phyloP scores from a whole-genome alignment of 53 echinoderm and acorn worm species.

The Mesocentrotus franciscanus region DNA sequence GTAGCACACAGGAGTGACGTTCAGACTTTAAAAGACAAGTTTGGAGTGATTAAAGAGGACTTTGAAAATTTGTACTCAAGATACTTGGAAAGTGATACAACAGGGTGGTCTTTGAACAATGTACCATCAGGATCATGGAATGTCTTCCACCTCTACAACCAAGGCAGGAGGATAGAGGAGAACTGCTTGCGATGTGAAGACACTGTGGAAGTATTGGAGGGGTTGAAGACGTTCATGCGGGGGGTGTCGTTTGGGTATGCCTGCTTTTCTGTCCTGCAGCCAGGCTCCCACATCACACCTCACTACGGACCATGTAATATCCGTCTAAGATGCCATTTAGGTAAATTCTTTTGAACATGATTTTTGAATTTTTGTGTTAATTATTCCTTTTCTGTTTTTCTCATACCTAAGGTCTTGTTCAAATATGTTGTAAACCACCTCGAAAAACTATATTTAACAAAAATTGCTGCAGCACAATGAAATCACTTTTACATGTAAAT shows the following conservation, averaged over 20 bases:
- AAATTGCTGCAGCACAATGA: too few relatives aligned
- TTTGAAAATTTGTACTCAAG: slow-evolving; percentile 64
- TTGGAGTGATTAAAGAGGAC: slow-evolving; percentile 53
- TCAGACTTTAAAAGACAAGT: not conserved
- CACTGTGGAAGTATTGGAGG: slow-evolving; percentile 71
- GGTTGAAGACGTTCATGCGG: slow-evolving; percentile 59
- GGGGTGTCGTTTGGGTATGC: slow-evolving; percentile 90
- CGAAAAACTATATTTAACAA: too few relatives aligned
- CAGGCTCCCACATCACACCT: slow-evolving; percentile 86
- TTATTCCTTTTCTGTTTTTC: not conserved
- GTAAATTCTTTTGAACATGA: slow-evolving; percentile 59
- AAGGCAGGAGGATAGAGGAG: slow-evolving; percentile 72
- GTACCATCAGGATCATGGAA: slow-evolving; percentile 84
- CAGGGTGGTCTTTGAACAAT: slow-evolving; percentile 83
- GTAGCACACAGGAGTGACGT: slow-evolving; percentile 1
- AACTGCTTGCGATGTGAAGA: slow-evolving; percentile 80
- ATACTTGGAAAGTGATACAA: slow-evolving; percentile 50
- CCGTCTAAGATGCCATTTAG: slow-evolving; percentile 89
- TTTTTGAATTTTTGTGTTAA: too few relatives aligned
- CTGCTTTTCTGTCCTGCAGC: slow-evolving; percentile 88
- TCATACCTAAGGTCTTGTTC: too few relatives aligned
- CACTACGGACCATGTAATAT: slow-evolving; percentile 95
- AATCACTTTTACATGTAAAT: too few relatives aligned
- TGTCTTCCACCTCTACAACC: slow-evolving; percentile 89
- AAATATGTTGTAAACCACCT: too few relatives aligned